Evolutionary conservation across 2,888 invertebrate species (phyloP).

Genomic region (Acanthosepion esculentum): DNA sequence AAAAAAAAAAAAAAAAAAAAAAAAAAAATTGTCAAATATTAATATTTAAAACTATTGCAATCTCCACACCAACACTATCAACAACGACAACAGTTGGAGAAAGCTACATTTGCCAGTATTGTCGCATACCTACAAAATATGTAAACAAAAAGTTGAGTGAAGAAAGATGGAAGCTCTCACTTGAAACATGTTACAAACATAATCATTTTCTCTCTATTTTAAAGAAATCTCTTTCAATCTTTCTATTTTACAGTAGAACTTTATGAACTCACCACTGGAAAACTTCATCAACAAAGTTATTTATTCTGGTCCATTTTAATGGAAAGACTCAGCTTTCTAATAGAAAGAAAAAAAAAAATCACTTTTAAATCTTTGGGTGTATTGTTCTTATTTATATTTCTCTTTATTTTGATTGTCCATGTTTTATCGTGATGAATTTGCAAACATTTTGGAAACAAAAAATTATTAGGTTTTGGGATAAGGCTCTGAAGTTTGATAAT

Average conservation of each 20-base stretch:
- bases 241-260: constrained; percentile 24
- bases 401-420: too few species aligned
- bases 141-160: background rate
- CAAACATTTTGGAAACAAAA: too few species aligned
- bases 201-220: background rate
- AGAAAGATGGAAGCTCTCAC: background rate
- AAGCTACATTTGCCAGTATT: background rate
- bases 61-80: constrained; percentile 5
- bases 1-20: background rate
- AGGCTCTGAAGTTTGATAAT: too few species aligned
- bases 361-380: background rate
- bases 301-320: constrained; percentile 23
- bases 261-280: background rate
- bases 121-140: background rate
- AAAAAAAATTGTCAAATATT: background rate
- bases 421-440: too few species aligned
- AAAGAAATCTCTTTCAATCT: background rate
- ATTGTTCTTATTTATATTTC: background rate
- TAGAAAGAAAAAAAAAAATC: background rate
- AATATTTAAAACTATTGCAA: background rate
- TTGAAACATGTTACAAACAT: background rate
- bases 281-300: constrained; percentile 12
- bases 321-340: constrained; percentile 33
- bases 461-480: too few species aligned
- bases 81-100: background rate